These are phyloP conservation scores for Campoplex nolae DNA, from an alignment of 2,888 invertebrate genomes.

Conservation along the genomic window DNA sequence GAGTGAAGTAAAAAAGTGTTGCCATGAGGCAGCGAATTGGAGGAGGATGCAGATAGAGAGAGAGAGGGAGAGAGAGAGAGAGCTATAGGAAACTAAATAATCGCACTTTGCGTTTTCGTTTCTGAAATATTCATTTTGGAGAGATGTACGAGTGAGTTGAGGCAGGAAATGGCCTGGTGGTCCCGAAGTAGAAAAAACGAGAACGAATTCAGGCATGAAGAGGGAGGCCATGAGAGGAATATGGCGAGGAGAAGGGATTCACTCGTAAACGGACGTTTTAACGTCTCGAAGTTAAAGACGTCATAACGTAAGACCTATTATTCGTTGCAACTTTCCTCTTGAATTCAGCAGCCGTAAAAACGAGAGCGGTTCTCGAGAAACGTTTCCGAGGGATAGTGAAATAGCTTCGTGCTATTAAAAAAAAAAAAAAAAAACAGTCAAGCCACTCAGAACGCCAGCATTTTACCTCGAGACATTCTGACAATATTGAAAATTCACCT, in stretches of 20 bases:
- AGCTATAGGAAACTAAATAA: constrained; percentile 24
- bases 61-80: not conserved
- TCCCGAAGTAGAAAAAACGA: constrained; percentile 31
- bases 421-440: not conserved
- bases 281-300: constrained; percentile 41
- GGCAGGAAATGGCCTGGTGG: constrained; percentile 45
- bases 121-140: constrained; percentile 54
- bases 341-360: constrained; percentile 20
- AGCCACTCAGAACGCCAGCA: not conserved
- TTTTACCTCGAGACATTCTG: not conserved
- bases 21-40: not conserved
- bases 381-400: not conserved
- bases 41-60: not conserved
- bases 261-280: constrained; percentile 61
- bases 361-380: constrained; percentile 9
- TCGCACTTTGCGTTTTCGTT: constrained; percentile 31
- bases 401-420: constrained; percentile 1
- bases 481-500: not conserved
- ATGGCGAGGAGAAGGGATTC: constrained; percentile 14
- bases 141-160: constrained; percentile 23
- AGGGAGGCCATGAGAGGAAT: constrained; percentile 25
- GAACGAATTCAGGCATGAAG: constrained; percentile 27
- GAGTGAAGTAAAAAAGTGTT: not conserved
- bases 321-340: constrained; percentile 14
- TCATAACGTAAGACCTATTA: constrained; percentile 41